phyloP scores from a whole-genome alignment of 2,113 vertebrate species.

The Heptranchias perlo region DNA sequence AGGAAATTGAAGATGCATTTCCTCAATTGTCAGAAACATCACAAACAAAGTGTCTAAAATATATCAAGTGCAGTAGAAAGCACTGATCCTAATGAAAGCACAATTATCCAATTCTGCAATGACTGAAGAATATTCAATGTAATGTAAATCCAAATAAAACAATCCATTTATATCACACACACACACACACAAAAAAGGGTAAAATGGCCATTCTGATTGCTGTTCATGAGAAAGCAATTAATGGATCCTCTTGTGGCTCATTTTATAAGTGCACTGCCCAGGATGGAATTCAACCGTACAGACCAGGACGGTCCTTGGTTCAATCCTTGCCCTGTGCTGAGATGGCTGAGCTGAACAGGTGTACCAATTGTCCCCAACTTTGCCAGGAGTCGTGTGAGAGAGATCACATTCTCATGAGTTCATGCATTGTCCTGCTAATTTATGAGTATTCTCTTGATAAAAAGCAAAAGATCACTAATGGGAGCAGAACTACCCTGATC shows the following conservation, averaged over 20 bases:
- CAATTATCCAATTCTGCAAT: neutral
- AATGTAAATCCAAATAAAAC: constrained; percentile 6
- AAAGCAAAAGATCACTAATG: neutral
- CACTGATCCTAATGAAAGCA: neutral
- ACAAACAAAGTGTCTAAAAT: neutral
- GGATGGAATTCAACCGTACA: too few species aligned
- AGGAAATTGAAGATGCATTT: neutral
- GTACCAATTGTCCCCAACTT: neutral
- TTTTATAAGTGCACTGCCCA: neutral
- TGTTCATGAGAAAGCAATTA: neutral
- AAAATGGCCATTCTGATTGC: neutral
- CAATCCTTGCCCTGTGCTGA: neutral
- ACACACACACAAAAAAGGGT: neutral
- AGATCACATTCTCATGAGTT: too few species aligned
- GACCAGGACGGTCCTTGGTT: neutral
- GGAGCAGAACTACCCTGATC: neutral
- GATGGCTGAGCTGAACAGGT: neutral
- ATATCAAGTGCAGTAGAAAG: neutral
- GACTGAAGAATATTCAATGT: neutral
- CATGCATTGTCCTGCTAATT: neutral
- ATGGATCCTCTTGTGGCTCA: neutral
- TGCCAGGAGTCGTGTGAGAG: neutral
- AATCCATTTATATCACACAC: neutral
- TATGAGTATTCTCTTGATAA: neutral
- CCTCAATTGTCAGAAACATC: neutral